phyloP scores from a whole-genome alignment of 2,888 invertebrate genomes.

The Drosophila yooni region DNA sequence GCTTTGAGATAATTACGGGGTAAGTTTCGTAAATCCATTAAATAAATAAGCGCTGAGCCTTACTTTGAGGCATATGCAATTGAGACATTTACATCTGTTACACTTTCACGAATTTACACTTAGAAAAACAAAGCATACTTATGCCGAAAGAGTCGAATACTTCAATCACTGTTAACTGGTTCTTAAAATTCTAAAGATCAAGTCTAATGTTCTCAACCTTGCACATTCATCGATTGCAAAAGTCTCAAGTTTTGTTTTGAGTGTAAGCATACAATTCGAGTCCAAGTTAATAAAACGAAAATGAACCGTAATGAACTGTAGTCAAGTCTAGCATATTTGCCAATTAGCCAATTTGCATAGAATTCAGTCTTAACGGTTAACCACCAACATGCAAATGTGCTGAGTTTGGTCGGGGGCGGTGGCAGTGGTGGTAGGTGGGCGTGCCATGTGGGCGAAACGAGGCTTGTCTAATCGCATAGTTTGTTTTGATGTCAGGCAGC shows the following conservation, averaged over 20 bases:
- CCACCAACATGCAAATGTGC: constrained; percentile 16
- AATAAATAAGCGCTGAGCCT: background rate
- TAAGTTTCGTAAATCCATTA: constrained; percentile 81
- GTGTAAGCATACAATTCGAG: constrained; percentile 5
- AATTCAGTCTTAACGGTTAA: constrained; percentile 37
- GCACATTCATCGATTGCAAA: background rate
- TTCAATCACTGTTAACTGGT: background rate
- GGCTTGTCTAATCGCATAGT: constrained; percentile 67
- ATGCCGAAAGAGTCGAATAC: background rate
- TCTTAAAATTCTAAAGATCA: background rate
- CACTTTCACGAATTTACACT: constrained; percentile 44
- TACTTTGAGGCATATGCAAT: constrained; percentile 33
- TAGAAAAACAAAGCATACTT: background rate
- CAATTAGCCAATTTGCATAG: constrained; percentile 72
- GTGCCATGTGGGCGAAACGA: constrained; percentile 63
- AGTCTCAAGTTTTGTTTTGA: background rate
- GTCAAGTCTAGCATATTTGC: constrained; percentile 31
- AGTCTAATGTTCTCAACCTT: background rate
- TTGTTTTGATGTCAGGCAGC: constrained; percentile 57
- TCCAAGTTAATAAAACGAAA: constrained; percentile 25
- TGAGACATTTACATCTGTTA: constrained; percentile 37
- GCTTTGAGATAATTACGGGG: constrained; percentile 96
- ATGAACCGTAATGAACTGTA: constrained; percentile 44
- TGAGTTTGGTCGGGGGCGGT: background rate
- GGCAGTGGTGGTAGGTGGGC: constrained; percentile 25